A percentile compares a stretch with the other conserved stretches of the same genome.
phyloP scores from a whole-genome alignment of 1,140 invertebrate genomes.

The Drosophila ercepeae region DNA sequence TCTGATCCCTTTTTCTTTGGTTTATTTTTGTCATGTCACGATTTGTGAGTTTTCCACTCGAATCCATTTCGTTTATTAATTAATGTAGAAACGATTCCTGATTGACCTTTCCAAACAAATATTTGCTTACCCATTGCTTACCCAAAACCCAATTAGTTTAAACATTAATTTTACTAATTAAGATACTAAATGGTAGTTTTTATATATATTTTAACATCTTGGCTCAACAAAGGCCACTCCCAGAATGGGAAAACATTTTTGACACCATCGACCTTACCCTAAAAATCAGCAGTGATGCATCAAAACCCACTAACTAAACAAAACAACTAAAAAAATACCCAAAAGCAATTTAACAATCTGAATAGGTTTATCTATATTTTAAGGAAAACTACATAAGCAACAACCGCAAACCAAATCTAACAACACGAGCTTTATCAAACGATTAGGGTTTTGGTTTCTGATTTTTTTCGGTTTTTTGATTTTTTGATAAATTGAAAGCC shows the following conservation, averaged over 20 bases:
- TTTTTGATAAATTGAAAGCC: slow-evolving; percentile 57
- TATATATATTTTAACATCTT: slow-evolving; percentile 22
- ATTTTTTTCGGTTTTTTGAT: too few species aligned
- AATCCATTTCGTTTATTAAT: slow-evolving; percentile 66
- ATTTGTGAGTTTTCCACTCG: slow-evolving; percentile 67
- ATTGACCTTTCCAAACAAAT: slow-evolving; percentile 9
- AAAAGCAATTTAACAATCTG: slow-evolving; percentile 13
- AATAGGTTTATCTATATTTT: slow-evolving; percentile 29
- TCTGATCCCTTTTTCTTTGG: slow-evolving; percentile 10
- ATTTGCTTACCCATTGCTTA: background rate
- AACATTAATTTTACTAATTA: slow-evolving; percentile 48
- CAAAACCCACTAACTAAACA: slow-evolving; percentile 26
- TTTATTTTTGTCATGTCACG: slow-evolving; percentile 58
- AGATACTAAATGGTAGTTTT: slow-evolving; percentile 42
- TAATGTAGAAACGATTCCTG: slow-evolving; percentile 38
- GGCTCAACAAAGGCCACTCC: slow-evolving; percentile 23
- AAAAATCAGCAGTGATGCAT: slow-evolving; percentile 46
- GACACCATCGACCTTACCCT: slow-evolving; percentile 53
- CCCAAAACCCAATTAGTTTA: slow-evolving; percentile 44
- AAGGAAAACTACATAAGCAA: slow-evolving; percentile 16
- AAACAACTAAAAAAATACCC: slow-evolving; percentile 32
- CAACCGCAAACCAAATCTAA: slow-evolving; percentile 40
- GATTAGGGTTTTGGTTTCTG: slow-evolving; percentile 48
- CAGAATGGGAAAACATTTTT: slow-evolving; percentile 7
- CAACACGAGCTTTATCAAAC: slow-evolving; percentile 53